phyloP scores from a whole-genome alignment of 2,888 invertebrate genomes.

The Oligia latruncula region DNA sequence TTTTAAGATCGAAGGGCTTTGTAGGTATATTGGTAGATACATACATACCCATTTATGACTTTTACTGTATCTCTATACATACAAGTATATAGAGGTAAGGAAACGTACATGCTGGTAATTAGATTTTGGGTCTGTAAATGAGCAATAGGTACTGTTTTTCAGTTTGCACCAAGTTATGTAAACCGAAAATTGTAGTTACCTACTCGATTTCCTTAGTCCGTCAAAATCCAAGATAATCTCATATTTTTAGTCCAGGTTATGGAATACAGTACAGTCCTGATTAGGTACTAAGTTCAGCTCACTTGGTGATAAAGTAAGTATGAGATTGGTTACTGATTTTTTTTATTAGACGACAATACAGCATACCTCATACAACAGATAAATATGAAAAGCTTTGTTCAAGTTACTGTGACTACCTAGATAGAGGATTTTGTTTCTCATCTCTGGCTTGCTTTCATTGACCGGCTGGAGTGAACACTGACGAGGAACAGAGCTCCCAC shows the following conservation, averaged over 20 bases:
- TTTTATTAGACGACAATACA: neutral
- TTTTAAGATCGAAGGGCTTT: neutral
- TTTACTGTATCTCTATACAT: neutral
- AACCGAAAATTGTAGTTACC: too few species aligned
- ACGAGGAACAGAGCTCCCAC: too few species aligned
- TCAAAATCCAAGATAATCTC: neutral
- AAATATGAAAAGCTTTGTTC: too few species aligned
- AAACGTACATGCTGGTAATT: neutral
- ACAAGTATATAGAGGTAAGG: neutral
- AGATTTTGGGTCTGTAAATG: neutral
- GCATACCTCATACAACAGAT: too few species aligned
- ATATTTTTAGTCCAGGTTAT: neutral
- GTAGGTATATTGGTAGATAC: slow-evolving; percentile 5
- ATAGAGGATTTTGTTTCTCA: too few species aligned
- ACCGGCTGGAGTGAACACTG: too few species aligned
- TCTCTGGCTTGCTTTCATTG: too few species aligned
- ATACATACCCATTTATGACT: neutral
- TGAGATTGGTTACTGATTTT: neutral
- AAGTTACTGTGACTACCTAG: too few species aligned
- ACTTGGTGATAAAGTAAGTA: neutral
- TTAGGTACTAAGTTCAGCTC: neutral
- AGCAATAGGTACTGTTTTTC: neutral
- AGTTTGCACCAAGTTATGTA: too few species aligned
- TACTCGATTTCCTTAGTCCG: neutral
- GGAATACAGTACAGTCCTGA: neutral